Evolutionary conservation across 2,113 vertebrate genomes (phyloP).

Genomic region (Centropus unirufus): DNA sequence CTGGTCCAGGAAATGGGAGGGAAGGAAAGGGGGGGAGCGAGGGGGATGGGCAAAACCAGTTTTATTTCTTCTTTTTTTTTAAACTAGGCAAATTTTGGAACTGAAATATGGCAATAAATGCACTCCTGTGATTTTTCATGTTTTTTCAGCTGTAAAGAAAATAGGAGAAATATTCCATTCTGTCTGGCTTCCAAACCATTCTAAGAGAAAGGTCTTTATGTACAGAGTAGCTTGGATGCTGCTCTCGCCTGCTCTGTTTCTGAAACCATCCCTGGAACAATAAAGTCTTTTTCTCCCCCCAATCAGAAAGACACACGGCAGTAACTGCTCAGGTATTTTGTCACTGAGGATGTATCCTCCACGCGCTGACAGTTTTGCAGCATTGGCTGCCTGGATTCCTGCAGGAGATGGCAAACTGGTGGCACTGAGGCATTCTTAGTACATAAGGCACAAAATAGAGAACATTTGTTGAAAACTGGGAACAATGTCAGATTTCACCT

Average conservation of each 20-base stretch:
- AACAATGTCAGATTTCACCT: neutral
- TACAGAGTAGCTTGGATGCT: constrained; percentile 24
- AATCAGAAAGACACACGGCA: neutral
- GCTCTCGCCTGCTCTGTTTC: constrained; percentile 20
- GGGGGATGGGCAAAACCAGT: neutral
- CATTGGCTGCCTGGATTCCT: neutral
- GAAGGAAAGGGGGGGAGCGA: neutral
- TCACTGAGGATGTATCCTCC: neutral
- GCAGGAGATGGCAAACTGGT: neutral
- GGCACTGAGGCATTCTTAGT: rapidly evolving
- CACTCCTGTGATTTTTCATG: constrained; percentile 67
- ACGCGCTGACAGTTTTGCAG: neutral
- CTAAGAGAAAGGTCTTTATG: constrained; percentile 64
- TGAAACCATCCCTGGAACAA: constrained; percentile 38
- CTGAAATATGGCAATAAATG: constrained; percentile 69
- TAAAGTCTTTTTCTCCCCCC: constrained; percentile 5
- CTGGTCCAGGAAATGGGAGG: constrained; percentile 56
- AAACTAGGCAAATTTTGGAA: constrained; percentile 67
- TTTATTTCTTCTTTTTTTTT: constrained; percentile 57
- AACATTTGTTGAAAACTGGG: neutral
- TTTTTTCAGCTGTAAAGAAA: constrained; percentile 82
- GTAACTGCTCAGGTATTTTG: neutral
- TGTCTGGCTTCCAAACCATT: constrained; percentile 74
- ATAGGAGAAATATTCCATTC: constrained; percentile 77
- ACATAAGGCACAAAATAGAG: neutral